These are phyloP conservation scores for Xanthia togata DNA, from an alignment of 2,888 invertebrate species.

Conservation along the genomic window DNA sequence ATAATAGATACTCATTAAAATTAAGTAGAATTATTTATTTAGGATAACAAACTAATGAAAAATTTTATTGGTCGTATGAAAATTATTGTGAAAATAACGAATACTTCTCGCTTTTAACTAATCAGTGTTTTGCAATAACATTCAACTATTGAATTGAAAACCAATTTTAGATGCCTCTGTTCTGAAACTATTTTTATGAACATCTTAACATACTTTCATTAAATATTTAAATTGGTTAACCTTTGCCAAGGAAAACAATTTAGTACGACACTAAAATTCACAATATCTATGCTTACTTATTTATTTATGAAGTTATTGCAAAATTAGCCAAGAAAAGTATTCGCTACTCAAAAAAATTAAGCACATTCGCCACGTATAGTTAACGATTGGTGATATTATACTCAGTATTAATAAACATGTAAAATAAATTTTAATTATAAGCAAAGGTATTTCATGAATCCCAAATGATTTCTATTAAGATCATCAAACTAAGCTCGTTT, in stretches of 20 bases:
- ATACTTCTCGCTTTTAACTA: conserved; percentile 68
- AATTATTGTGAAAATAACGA: conserved; percentile 74
- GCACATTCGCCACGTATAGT: conserved; percentile 66
- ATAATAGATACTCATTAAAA: conserved; percentile 88
- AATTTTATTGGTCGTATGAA: conserved; percentile 77
- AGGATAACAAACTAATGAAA: conserved; percentile 80
- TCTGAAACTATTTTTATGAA: not conserved
- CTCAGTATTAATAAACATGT: conserved; percentile 81
- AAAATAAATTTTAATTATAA: conserved; percentile 74
- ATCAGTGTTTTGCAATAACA: conserved; percentile 71
- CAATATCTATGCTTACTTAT: not conserved
- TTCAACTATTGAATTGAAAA: conserved; percentile 12
- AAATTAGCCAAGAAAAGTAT: conserved; percentile 69
- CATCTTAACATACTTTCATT: not conserved
- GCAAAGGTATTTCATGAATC: conserved; percentile 51
- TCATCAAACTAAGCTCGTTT: conserved; percentile 50
- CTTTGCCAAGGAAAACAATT: not conserved
- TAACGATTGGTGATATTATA: conserved; percentile 74
- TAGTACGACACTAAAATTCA: not conserved
- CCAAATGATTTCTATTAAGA: conserved; percentile 46
- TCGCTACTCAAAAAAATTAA: conserved; percentile 71
- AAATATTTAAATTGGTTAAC: not conserved
- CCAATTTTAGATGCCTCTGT: not conserved
- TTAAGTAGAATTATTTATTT: conserved; percentile 88
- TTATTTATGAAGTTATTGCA: conserved; percentile 68